phyloP scores from a whole-genome alignment of 2,113 vertebrate genomes.

The Clarias macrocephalus region DNA sequence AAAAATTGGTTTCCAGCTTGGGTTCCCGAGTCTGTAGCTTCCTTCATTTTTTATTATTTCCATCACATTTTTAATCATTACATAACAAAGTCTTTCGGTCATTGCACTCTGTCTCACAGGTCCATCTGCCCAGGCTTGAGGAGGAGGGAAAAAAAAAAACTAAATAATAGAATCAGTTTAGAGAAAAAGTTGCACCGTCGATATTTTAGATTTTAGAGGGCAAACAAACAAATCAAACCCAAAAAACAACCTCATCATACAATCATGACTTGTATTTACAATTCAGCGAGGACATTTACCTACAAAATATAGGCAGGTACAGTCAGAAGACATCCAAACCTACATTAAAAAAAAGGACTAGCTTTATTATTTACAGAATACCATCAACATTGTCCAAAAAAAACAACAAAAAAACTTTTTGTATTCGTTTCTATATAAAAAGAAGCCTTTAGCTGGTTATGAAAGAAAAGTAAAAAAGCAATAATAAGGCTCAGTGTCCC shows the following conservation, averaged over 20 bases:
- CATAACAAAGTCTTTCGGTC: no score
- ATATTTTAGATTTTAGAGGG: not conserved
- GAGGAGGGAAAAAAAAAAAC: no score
- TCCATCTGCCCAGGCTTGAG: not conserved
- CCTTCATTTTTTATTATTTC: not conserved
- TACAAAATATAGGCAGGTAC: conserved; percentile 43
- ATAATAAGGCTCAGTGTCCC: no score
- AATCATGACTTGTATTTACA: conserved; percentile 22
- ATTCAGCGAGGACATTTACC: conserved; percentile 34
- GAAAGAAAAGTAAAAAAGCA: not conserved
- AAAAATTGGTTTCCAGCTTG: conserved; percentile 11
- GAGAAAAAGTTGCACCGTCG: not conserved
- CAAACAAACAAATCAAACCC: not conserved
- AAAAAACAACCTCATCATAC: not conserved
- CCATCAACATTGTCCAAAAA: conserved; percentile 6
- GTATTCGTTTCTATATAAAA: not conserved
- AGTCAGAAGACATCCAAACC: conserved; percentile 17
- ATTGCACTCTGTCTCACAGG: not conserved
- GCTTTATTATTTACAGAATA: conserved; percentile 46
- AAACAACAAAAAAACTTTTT: not conserved
- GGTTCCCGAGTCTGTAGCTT: not conserved
- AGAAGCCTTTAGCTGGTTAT: not conserved
- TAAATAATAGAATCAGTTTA: not conserved
- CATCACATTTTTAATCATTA: not conserved
- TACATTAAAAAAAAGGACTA: conserved; percentile 23